Conservation (phyloP, 1,140 invertebrate genomes). For the Bombus picipes region DNA sequence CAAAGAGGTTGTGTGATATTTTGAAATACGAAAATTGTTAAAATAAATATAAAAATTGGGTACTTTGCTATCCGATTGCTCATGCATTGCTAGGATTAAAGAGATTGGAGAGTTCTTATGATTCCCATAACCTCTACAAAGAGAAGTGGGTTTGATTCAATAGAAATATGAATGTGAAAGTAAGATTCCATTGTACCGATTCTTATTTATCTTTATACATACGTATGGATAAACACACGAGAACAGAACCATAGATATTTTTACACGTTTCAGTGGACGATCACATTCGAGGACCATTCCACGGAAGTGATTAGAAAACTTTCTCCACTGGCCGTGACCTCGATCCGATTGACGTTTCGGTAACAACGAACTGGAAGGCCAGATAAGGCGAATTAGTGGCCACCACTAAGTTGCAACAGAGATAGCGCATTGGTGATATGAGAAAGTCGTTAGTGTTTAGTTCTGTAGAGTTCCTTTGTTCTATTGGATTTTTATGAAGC, state of each 20-base stretch:
- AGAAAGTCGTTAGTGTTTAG: not conserved
- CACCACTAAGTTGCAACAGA: not conserved
- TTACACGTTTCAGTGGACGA: conserved; percentile 8
- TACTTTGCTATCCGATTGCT: too few species aligned
- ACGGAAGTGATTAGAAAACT: conserved; percentile 47
- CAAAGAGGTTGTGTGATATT: too few species aligned
- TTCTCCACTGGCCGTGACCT: conserved; percentile 46
- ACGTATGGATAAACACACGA: not conserved
- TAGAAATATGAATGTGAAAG: conserved; percentile 54
- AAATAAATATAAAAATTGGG: too few species aligned
- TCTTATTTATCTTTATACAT: not conserved
- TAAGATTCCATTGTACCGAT: conserved; percentile 28
- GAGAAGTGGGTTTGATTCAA: conserved; percentile 5
- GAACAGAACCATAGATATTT: not conserved
- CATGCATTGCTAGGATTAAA: too few species aligned
- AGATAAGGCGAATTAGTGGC: not conserved
- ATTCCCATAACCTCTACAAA: not conserved
- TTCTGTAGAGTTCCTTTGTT: not conserved
- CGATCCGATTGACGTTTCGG: conserved; percentile 27
- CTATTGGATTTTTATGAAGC: not conserved
- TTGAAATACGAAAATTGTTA: too few species aligned
- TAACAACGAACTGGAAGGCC: not conserved
- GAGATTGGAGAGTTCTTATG: not conserved
- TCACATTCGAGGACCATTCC: not conserved
- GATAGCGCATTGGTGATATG: not conserved